Conservation (phyloP, 1,140 invertebrate species). For the Aporrectodea caliginosa region DNA sequence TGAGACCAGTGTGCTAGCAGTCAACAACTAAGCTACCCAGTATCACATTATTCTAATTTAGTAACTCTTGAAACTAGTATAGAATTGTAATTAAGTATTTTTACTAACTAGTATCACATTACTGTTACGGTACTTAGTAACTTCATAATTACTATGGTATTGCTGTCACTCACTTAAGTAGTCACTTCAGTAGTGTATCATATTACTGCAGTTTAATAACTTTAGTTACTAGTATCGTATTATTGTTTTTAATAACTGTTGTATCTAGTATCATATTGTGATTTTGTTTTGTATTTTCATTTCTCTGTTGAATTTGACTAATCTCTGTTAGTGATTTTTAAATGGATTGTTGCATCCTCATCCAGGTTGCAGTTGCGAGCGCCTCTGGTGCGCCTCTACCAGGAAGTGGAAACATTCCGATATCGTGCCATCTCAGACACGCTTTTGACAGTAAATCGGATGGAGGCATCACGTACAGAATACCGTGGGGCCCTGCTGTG, state of each 20-base stretch:
- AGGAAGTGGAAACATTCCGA: constrained; percentile 94
- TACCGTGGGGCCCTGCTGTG: constrained; percentile 90
- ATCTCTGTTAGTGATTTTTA: too few relatives aligned
- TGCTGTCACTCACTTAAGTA: not conserved
- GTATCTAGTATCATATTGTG: not conserved
- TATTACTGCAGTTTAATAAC: not conserved
- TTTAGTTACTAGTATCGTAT: not conserved
- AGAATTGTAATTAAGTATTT: too few relatives aligned
- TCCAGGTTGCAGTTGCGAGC: constrained; percentile 72
- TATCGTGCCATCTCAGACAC: constrained; percentile 91
- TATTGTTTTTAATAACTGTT: not conserved
- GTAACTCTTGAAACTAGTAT: too few relatives aligned
- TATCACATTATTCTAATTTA: too few relatives aligned
- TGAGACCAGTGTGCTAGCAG: too few relatives aligned
- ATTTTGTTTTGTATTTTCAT: too few relatives aligned
- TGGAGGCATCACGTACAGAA: constrained; percentile 94
- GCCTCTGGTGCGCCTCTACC: constrained; percentile 83
- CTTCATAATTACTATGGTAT: too few relatives aligned
- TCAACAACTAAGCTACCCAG: too few relatives aligned
- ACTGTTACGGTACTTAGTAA: too few relatives aligned
- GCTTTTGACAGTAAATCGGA: constrained; percentile 77
- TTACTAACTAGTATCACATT: too few relatives aligned
- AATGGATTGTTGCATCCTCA: too few relatives aligned
- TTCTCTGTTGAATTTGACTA: too few relatives aligned
- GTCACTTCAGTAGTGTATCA: not conserved